Percentiles rank a stretch among this genome's conserved stretches.
These are phyloP conservation scores for Orestias chungarensis DNA, from an alignment of 2,797 vertebrate genomes.

Conservation along the genomic window DNA sequence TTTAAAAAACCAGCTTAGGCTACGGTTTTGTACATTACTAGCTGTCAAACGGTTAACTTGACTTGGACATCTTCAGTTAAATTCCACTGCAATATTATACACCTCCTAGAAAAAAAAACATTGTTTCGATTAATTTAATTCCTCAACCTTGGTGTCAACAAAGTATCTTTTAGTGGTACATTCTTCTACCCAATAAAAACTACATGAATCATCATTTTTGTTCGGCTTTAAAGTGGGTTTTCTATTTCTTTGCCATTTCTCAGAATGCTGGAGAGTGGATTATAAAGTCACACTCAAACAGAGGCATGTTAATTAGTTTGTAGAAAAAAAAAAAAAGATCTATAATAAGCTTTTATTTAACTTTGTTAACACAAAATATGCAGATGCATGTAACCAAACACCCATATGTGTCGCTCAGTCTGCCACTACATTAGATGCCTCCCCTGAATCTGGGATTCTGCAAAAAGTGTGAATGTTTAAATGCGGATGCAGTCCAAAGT, in stretches of 20 bases:
- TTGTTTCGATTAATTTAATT: neutral
- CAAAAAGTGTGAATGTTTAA: slow-evolving; percentile 16
- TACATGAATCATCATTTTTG: neutral
- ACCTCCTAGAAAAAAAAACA: neutral
- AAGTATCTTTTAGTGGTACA: neutral
- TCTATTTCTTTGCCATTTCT: too few species aligned
- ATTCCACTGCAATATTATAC: neutral
- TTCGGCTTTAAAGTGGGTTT: neutral
- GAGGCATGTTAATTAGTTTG: too few species aligned
- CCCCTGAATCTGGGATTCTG: slow-evolving; percentile 15
- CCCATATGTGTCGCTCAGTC: too few species aligned
- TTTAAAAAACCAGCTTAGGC: neutral
- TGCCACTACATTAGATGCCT: too few species aligned
- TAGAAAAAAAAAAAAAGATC: too few species aligned
- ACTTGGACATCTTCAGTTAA: neutral
- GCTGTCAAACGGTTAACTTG: neutral
- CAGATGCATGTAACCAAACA: too few species aligned
- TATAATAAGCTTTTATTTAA: too few species aligned
- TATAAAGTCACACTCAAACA: neutral
- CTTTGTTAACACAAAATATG: too few species aligned
- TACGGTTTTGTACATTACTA: neutral
- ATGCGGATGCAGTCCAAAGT: slow-evolving; percentile 6
- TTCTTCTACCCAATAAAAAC: neutral
- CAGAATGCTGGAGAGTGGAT: neutral
- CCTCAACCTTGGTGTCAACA: neutral